Evolutionary conservation across 2,113 vertebrate species (phyloP).

Genomic region (Nanorana parkeri): DNA sequence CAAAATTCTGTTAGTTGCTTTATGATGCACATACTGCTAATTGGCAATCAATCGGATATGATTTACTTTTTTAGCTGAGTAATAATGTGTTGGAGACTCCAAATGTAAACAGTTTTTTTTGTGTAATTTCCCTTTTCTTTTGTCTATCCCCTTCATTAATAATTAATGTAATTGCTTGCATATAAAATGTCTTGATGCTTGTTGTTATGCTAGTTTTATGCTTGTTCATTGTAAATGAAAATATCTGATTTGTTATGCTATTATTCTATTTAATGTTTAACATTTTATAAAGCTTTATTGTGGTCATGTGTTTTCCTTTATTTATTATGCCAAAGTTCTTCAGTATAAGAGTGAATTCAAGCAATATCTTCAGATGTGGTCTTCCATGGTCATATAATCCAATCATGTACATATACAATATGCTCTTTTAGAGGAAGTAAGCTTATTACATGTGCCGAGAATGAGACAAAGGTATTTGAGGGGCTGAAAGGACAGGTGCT

Average conservation of each 20-base stretch:
- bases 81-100: too few species aligned
- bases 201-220: too few species aligned
- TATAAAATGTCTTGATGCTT: too few species aligned
- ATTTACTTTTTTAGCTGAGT: too few species aligned
- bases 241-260: not conserved
- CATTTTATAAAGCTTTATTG: not conserved
- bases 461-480: constrained; percentile 56
- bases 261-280: not conserved
- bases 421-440: constrained; percentile 33
- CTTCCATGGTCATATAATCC: constrained; percentile 46
- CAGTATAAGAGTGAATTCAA: not conserved
- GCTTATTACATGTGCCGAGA: constrained; percentile 34
- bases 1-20: too few species aligned
- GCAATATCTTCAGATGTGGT: not conserved
- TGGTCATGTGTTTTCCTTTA: not conserved
- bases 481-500: constrained; percentile 62
- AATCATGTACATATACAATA: constrained; percentile 36
- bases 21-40: too few species aligned
- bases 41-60: too few species aligned
- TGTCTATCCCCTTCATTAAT: too few species aligned
- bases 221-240: too few species aligned
- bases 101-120: too few species aligned
- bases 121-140: too few species aligned
- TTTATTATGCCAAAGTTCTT: not conserved
- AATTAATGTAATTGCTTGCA: too few species aligned